Conservation (phyloP, 37 sponge, comb jelly and placozoan species). For the Cliona cf. orientalis region DNA sequence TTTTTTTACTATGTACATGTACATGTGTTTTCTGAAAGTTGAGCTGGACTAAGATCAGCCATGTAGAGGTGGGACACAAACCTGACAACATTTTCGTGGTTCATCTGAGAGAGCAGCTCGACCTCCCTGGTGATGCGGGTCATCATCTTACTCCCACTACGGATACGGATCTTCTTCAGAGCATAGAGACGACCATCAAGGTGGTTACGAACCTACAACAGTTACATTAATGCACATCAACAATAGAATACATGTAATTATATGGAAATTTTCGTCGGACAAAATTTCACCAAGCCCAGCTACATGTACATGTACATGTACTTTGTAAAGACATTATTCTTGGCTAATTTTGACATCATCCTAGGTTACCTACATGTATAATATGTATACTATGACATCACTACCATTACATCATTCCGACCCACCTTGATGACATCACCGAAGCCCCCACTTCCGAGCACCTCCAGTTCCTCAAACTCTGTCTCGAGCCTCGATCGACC, state of each 20-base stretch:
- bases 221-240: background rate
- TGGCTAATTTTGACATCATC: too few species aligned
- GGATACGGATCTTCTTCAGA: constrained; percentile 86
- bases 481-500: constrained; percentile 73
- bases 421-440: constrained; percentile 93
- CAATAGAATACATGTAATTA: background rate
- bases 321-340: too few species aligned
- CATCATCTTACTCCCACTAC: constrained; percentile 58
- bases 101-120: constrained; percentile 92
- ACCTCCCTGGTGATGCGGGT: constrained; percentile 88
- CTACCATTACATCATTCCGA: too few species aligned
- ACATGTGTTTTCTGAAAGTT: too few species aligned
- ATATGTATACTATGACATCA: too few species aligned
- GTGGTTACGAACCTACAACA: constrained; percentile 79
- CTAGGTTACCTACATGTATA: too few species aligned
- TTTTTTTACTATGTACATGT: too few species aligned
- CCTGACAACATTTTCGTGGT: constrained; percentile 98
- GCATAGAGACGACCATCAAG: constrained; percentile 93
- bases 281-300: too few species aligned
- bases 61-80: too few species aligned
- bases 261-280: too few species aligned
- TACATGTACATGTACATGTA: too few species aligned
- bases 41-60: too few species aligned
- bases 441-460: constrained; percentile 91
- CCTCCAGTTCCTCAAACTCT: constrained; percentile 85